Base-by-base conservation (phyloP, 2,888 invertebrate genomes). In the Eristalinus sepulchralis region DNA sequence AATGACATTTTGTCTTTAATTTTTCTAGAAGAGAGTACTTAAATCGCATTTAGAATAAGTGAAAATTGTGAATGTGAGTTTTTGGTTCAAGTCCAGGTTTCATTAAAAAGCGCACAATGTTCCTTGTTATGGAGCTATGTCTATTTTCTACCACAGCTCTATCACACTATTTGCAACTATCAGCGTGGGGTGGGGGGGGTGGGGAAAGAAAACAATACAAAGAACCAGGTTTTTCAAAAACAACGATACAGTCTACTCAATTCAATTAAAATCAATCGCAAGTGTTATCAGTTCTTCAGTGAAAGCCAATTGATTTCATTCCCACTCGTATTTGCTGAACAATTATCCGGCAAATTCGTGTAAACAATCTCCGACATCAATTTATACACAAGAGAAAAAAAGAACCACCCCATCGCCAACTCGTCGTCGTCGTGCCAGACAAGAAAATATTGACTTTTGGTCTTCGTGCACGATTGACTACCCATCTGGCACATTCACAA, bases 301-400 rank as follows among this genome's bases (percentile, higher is more conserved):
- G 59, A 60, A 31, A 67, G 2, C 47, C 63, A 70, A 71, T 71
- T 63, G 57, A 64, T 78, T 78, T 71, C 31, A 64, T 31, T 76
- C 33, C 33, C 60, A 70, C 22, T 55, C 24, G 57, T 57, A 27
- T 71, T 77, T 82, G 24, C 70, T 36, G 5, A 64, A 39, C 36
- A 67, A 77, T 66, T 71, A 33, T 68, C 20, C 5, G 53, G 57
- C 20, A 22, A 55, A 60, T 33, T 79, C 11, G 13, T 63, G 73
- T 39, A 55, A 68, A 75, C 53, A 67, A 22, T 64, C 39, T 70
- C 20, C 71, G 47, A 66, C 59, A 77, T 73, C 62, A 39, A 68
- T 73, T 63, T 8, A 33, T 62, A 83, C 72, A 72, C 71, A 55
- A 78, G 47, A 17, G 1, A 47, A 47, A 17, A 47, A 17, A 47